phyloP scores from a whole-genome alignment of 2,888 invertebrate species.

The Eutolmus rufibarbis region DNA sequence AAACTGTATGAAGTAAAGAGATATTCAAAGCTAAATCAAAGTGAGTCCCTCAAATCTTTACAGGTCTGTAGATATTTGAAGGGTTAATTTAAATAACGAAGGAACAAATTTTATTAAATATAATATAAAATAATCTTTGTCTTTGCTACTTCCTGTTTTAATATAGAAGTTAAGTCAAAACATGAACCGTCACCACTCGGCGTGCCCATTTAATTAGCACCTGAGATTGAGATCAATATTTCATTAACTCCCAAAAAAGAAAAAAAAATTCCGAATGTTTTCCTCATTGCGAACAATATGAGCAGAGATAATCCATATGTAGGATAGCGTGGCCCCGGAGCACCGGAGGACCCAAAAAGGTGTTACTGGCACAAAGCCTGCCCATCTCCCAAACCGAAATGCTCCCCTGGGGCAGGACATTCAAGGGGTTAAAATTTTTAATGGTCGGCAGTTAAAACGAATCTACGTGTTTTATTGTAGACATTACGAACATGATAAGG shows the following conservation, averaged over 20 bases:
- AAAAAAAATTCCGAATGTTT: neutral
- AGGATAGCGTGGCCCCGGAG: neutral
- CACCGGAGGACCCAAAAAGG: neutral
- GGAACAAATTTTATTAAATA: no score
- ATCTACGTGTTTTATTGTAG: conserved; percentile 45
- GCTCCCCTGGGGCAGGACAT: conserved; percentile 9
- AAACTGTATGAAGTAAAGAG: no score
- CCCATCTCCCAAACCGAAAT: neutral
- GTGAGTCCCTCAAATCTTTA: no score
- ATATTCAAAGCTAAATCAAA: no score
- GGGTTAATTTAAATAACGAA: no score
- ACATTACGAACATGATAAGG: conserved; percentile 43
- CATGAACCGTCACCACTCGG: neutral
- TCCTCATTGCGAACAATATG: neutral
- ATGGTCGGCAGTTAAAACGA: conserved; percentile 44
- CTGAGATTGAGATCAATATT: neutral
- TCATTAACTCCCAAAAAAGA: neutral
- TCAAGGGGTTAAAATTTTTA: conserved; percentile 44
- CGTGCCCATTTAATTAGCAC: neutral
- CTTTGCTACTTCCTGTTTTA: neutral
- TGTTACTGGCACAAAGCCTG: neutral
- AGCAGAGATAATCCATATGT: neutral
- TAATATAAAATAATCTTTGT: neutral
- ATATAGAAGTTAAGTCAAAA: neutral
- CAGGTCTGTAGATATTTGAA: no score